These are phyloP conservation scores for Scaptomyza tumidula DNA, from an alignment of 2,888 invertebrate genomes.

Conservation along the genomic window DNA sequence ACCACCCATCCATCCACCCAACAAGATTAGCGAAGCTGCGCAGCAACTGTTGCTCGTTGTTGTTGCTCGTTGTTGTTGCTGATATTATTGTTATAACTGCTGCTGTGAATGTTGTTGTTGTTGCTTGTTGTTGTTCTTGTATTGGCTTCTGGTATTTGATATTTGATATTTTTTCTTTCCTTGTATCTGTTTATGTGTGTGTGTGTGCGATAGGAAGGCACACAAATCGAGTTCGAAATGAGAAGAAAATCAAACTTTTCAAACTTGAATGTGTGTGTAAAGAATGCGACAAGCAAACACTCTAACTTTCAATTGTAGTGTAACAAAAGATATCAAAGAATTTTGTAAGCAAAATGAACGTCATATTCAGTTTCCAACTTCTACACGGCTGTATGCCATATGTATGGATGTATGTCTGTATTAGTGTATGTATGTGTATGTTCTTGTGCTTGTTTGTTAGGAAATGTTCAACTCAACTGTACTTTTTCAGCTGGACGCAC, in stretches of 20 bases:
- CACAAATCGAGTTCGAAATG: conserved; percentile 1
- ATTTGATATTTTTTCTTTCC: conserved; percentile 7
- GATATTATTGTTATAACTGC: neutral
- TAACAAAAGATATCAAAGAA: too few species aligned
- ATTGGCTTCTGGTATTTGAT: conserved; percentile 45
- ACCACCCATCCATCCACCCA: neutral
- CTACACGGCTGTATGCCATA: too few species aligned
- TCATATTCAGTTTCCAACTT: too few species aligned
- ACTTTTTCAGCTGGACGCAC: conserved; percentile 50
- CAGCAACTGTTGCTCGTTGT: conserved; percentile 21
- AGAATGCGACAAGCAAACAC: too few species aligned
- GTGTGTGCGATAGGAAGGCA: conserved; percentile 16
- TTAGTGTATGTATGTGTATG: too few species aligned
- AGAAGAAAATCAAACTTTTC: neutral
- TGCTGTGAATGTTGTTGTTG: conserved; percentile 24
- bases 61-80: conserved; percentile 2
- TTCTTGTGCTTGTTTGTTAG: too few species aligned
- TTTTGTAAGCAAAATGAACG: too few species aligned
- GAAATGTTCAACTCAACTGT: conserved; percentile 34
- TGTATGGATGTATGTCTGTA: too few species aligned
- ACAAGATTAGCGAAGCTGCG: conserved; percentile 69
- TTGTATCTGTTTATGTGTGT: conserved; percentile 6
- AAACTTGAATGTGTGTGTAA: neutral
- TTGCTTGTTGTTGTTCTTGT: conserved; percentile 13
- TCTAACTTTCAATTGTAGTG: too few species aligned